Evolutionary conservation across 2,797 vertebrate species (phyloP).

Genomic region (Onychomys arenicola): DNA sequence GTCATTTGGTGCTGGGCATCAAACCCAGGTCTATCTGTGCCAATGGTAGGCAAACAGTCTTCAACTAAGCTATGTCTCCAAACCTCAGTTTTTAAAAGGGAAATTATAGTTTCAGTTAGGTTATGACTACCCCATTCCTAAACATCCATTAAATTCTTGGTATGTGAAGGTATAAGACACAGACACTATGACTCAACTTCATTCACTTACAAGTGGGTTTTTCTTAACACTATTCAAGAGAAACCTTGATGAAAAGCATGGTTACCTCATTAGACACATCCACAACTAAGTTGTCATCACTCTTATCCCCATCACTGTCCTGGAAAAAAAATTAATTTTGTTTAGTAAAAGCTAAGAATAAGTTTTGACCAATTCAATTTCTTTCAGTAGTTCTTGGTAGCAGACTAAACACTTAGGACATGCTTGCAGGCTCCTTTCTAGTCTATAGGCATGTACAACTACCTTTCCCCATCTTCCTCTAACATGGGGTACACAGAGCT

Average conservation of each 20-base stretch:
- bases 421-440: neutral
- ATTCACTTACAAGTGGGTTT: neutral
- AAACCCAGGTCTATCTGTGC: neutral
- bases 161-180: neutral
- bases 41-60: neutral
- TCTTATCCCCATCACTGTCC: conserved; percentile 93
- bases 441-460: neutral
- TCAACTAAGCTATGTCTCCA: neutral
- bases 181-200: neutral
- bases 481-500: neutral
- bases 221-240: neutral
- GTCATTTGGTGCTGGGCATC: neutral
- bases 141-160: neutral
- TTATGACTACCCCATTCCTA: neutral
- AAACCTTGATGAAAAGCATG: conserved; percentile 29
- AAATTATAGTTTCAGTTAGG: neutral
- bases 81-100: neutral
- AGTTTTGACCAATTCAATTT: conserved; percentile 6
- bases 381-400: neutral
- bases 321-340: conserved; percentile 83
- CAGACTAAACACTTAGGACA: neutral
- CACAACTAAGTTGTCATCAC: conserved; percentile 93
- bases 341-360: conserved; percentile 69
- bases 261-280: conserved; percentile 93
- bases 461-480: neutral